These are phyloP conservation scores for Drosophila mulleri DNA, from an alignment of 2,888 invertebrate species.

Conservation along the genomic window DNA sequence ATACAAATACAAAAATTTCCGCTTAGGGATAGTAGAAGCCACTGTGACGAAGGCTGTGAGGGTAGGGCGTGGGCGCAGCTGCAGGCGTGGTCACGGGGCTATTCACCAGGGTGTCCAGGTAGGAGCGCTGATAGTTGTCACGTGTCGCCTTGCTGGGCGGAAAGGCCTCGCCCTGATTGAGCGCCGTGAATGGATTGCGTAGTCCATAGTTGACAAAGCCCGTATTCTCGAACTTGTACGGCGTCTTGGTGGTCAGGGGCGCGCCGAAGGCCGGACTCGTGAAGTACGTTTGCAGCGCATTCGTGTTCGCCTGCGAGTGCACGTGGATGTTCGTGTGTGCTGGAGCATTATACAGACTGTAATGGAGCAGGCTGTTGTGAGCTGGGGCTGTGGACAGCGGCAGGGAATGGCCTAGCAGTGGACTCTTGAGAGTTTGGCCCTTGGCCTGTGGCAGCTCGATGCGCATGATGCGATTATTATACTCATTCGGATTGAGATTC, in stretches of 20 bases:
- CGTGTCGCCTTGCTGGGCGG: constrained; percentile 79
- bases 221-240: constrained; percentile 74
- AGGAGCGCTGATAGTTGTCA: constrained; percentile 73
- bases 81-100: constrained; percentile 37
- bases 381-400: constrained; percentile 36
- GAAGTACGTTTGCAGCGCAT: constrained; percentile 69
- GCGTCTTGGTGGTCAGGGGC: constrained; percentile 63
- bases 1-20: neutral
- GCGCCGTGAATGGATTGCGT: constrained; percentile 83
- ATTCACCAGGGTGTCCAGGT: constrained; percentile 75
- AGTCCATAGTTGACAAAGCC: constrained; percentile 76
- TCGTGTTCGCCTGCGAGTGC: constrained; percentile 30
- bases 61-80: constrained; percentile 21
- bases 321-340: constrained; percentile 32
- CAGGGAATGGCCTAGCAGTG: constrained; percentile 38
- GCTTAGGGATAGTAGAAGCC: constrained; percentile 62
- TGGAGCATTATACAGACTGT: constrained; percentile 41
- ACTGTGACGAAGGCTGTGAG: constrained; percentile 20
- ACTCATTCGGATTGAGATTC: constrained; percentile 88
- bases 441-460: constrained; percentile 81
- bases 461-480: constrained; percentile 91
- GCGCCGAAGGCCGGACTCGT: constrained; percentile 64
- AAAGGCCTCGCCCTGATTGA: constrained; percentile 83
- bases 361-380: constrained; percentile 56
- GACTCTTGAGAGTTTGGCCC: constrained; percentile 11